phyloP scores from a whole-genome alignment of 2,888 invertebrate genomes.

The Mesochorus sp. region DNA sequence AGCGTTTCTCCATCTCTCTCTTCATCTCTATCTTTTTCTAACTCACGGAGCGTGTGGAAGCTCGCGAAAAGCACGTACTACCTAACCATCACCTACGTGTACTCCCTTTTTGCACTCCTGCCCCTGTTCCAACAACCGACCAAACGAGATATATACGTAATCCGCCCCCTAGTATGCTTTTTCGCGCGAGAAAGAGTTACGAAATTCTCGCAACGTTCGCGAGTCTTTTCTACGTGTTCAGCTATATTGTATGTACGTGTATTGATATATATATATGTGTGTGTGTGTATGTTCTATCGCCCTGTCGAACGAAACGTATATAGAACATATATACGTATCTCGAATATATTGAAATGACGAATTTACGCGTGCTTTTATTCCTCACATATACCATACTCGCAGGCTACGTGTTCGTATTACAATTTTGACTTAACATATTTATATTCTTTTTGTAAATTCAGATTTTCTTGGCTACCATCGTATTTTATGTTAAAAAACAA shows the following conservation, averaged over 20 bases:
- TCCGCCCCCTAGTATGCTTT: conserved; percentile 38
- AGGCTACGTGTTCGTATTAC: background rate
- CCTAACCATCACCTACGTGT: conserved; percentile 35
- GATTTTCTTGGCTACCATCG: background rate
- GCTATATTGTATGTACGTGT: background rate
- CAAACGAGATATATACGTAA: conserved; percentile 30
- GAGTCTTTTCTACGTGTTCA: conserved; percentile 33
- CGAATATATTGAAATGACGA: conserved; percentile 10
- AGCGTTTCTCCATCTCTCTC: conserved; percentile 26
- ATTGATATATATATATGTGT: background rate
- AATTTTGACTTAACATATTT: background rate
- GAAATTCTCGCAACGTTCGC: conserved; percentile 47
- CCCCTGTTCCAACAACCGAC: background rate
- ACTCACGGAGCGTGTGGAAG: conserved; percentile 38
- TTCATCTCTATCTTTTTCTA: conserved; percentile 38
- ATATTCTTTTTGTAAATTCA: background rate
- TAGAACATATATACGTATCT: background rate
- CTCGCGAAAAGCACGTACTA: conserved; percentile 64
- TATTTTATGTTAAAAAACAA: background rate
- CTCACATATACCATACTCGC: background rate
- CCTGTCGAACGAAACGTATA: conserved; percentile 16
- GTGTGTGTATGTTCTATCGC: background rate
- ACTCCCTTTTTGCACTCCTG: background rate
- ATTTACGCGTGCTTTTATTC: background rate
- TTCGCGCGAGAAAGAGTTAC: conserved; percentile 46